These are phyloP conservation scores for Thripadectes ignobilis DNA, from an alignment of 2,797 vertebrate species.

Conservation along the genomic window DNA sequence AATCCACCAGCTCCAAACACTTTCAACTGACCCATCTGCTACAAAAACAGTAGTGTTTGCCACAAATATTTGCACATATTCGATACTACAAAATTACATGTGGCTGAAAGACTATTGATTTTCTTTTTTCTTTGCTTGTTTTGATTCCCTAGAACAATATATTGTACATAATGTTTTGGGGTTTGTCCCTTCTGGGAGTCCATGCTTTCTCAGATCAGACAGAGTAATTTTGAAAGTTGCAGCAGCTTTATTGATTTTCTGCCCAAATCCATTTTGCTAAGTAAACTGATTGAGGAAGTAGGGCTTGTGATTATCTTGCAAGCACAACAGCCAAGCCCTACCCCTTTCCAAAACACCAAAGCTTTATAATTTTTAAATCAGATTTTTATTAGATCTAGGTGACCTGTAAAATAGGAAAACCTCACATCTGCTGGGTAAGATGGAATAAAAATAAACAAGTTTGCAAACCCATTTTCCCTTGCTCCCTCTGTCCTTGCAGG, in stretches of 20 bases:
- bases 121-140: slow-evolving; percentile 8
- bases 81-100: background rate
- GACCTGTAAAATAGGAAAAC: slow-evolving; percentile 26
- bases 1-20: background rate
- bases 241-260: slow-evolving; percentile 54
- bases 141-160: slow-evolving; percentile 27
- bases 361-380: slow-evolving; percentile 13
- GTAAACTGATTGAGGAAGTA: slow-evolving; percentile 36
- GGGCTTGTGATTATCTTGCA: background rate
- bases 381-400: slow-evolving; percentile 23
- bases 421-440: slow-evolving; percentile 13
- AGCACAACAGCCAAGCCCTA: background rate
- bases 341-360: background rate
- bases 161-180: background rate
- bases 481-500: background rate
- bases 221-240: slow-evolving; percentile 48
- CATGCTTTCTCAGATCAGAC: background rate
- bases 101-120: slow-evolving; percentile 19
- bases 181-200: slow-evolving; percentile 11
- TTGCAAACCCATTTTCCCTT: background rate
- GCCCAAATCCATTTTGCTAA: slow-evolving; percentile 35
- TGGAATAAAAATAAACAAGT: background rate
- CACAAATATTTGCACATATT: slow-evolving; percentile 41
- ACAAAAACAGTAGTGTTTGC: background rate
- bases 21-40: background rate